Evolutionary conservation across 2,888 invertebrate genomes (phyloP), one percentile per base, ranked within the genome.

Genomic region (Trissoscelio sp.): DNA sequence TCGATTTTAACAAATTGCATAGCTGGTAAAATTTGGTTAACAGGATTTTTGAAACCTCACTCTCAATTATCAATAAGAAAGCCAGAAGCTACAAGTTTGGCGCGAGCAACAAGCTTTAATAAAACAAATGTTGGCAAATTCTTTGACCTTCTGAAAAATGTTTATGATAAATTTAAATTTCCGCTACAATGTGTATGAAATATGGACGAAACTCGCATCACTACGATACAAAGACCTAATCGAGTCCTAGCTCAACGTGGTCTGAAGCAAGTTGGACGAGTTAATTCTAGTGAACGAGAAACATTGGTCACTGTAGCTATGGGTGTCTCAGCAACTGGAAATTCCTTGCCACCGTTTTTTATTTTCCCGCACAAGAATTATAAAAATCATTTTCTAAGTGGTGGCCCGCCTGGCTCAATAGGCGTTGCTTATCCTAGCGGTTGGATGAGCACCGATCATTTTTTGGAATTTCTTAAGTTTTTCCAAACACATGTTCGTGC

Each of bases 221-320:
- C 44, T 2, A 66, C 91, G 1, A 91, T 92, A 3, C 89, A 91
- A 70, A 89, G 85, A 77, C 89, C 91, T 11, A 78, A 86, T 53
- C 86, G 85, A 83, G 79, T 92, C 31, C 75, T 92, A 66, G 90
- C 89, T 3, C 78, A 83, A 79, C 87, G 86, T 83, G 91, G 91
- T 39, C 51, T 72, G 2, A 88, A 87, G 64, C 91, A 91, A 84
- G 88, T 92, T 7, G 88, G 90, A 18, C 81, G 85, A 3, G 69
- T 91, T 24, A 90, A 89, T 18, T 91, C 90, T 6, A 89, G 86
- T 3, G 90, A 91, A 84, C 79, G 88, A 60, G 88, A 88, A 18
- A 85, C 84, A 18, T 51, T 89, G 14, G 88, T 90, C 0, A 90
- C 89, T 16, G 16, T 89, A 9, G 83, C 84, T 53, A 20, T 84